Base-by-base conservation (phyloP, 2,113 vertebrate species). In the Erinaceus europaeus region DNA sequence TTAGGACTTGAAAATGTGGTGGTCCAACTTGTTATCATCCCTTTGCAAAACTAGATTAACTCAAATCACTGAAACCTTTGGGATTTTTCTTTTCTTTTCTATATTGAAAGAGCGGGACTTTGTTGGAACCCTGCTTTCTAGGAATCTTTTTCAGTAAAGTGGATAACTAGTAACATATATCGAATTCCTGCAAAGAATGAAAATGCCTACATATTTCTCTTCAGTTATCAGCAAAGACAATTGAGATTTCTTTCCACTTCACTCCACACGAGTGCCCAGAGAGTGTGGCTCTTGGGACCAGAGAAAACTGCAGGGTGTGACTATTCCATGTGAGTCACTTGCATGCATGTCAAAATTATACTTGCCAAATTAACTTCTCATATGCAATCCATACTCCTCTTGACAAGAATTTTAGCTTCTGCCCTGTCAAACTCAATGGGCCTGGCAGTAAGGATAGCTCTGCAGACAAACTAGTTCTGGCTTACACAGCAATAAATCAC, bases 371-470 rank as follows among this genome's bases (percentile, higher is more conserved):
- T 79, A 85, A 90, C 87, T 93, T 87, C 81, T 93, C 78, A 84
- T 75, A 85, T 61, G 71, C 69, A 34, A 52, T 32, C 46, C 64
- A 75, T 13, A 34, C 40, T 68, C 23, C 76, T 89, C 84, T 82
- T 74, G 91, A 87, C 89, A 95, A 76, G 89, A 90, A 93, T 91
- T 89, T 94, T 77, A 89, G 69, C 46, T 89, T 93, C 61, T 80
- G 67, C 74, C 62, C 77, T 89, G 89, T 87, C 93, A 93, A 90
- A 87, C 78, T 93, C 89, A 82, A 85, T 92, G 75, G 89, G 81
- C 38, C 67, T 89, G 67, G 27, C 74, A 90, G 29, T 90, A 90
- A 90, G 88, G 62, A 82, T 62, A 91, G 77, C 74, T 95, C 91
- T 78, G 59, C 48, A 87, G 67, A 65, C 27, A 89, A 93, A 74